Conservation (phyloP, 2,113 vertebrate genomes). For the Anser brachyrhynchus region DNA sequence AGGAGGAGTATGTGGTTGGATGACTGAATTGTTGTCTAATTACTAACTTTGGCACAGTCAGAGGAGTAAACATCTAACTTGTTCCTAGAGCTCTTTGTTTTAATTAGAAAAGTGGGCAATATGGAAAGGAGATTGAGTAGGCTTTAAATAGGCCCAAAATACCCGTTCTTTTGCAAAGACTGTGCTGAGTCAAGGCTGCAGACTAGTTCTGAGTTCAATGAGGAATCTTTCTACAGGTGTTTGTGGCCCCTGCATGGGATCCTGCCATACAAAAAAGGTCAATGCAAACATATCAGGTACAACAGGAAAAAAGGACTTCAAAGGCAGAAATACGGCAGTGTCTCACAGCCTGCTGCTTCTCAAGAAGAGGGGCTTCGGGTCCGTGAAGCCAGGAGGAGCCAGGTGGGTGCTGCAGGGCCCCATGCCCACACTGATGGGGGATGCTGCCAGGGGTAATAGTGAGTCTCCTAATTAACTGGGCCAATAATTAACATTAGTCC, state of each 20-base stretch:
- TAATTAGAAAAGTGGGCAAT: neutral
- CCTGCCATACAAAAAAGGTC: rapidly evolving
- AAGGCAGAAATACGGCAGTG: neutral
- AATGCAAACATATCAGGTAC: rapidly evolving
- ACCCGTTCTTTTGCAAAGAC: neutral
- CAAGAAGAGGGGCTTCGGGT: neutral
- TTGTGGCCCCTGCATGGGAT: neutral
- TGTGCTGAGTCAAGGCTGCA: neutral
- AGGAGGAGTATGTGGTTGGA: neutral
- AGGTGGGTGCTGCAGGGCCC: neutral
- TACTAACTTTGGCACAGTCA: neutral
- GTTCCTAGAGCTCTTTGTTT: neutral
- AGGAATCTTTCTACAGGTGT: neutral
- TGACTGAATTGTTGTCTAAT: neutral
- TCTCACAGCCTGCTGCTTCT: neutral
- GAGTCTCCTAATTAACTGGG: neutral
- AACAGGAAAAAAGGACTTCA: neutral
- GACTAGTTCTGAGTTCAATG: neutral
- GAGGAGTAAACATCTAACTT: neutral
- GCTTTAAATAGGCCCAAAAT: neutral
- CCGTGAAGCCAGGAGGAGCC: neutral
- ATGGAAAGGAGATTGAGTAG: neutral
- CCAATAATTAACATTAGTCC: neutral
- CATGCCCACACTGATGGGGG: neutral
- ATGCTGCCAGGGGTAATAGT: neutral